Base-by-base conservation (phyloP, 1,140 invertebrate species). In the Agrilus planipennis region DNA sequence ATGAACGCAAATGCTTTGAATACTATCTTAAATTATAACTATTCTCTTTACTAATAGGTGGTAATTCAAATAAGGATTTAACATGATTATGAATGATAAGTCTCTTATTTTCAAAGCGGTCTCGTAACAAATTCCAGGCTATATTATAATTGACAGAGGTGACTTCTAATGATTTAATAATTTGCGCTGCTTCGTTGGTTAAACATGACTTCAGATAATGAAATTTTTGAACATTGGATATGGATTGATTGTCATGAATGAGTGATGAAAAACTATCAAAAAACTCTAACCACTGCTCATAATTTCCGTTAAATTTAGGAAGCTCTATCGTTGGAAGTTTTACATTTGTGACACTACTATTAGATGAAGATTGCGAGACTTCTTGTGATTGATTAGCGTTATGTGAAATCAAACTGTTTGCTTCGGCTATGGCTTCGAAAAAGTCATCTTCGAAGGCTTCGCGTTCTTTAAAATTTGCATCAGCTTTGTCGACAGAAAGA, bases 1-100 rank as follows among this genome's bases (percentile, higher is more conserved):
- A n/a, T n/a, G n/a, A n/a, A n/a, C n/a, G n/a, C n/a, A n/a, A n/a
- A n/a, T n/a, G n/a, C n/a, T n/a, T n/a, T n/a, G n/a, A n/a, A n/a
- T n/a, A n/a, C n/a, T 39, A 2, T 42, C 62, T 51, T 32, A 64
- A 49, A 3, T 30, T 28, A 10, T 5, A 11, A 11, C 41, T 27
- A 1, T 49, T 52, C 40, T 57, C 50, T 39, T 41, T 53, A 16
- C 15, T 19, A n/a, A 57, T 29, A 19, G 28, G 35, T n/a, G 31
- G 47, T 35, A 55, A 45, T 20, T 51, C 34, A 44, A 50, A 54
- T 22, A 62, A 41, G 23, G 47, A 39, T 28, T 55, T 52, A 17
- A 63, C 49, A 42, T 64, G 55, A n/a, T 51, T 52, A 22, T 56
- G 51, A n/a, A 60, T 43, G 15, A 58, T 57, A 27, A 61, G 20